phyloP scores from a whole-genome alignment of 2,797 vertebrate species.

The Anniella stebbinsi region DNA sequence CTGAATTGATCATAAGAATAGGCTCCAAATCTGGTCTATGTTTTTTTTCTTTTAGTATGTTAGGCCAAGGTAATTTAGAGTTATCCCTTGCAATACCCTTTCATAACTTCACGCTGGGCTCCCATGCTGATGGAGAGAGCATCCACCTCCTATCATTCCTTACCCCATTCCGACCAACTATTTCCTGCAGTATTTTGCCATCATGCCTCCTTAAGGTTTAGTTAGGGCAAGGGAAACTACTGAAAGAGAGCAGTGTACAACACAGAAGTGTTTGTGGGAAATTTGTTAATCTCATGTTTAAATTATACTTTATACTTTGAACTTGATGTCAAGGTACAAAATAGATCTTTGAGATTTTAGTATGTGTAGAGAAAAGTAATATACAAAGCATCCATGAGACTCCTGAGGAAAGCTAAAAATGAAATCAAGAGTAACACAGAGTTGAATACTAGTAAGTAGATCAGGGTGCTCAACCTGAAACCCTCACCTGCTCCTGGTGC shows the following conservation, averaged over 20 bases:
- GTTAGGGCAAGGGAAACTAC: background rate
- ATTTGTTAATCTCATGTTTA: background rate
- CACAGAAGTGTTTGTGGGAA: background rate
- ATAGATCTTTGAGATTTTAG: background rate
- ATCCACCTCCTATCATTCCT: too few species aligned
- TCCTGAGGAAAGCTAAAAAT: background rate
- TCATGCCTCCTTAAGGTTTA: background rate
- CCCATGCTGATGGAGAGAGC: too few species aligned
- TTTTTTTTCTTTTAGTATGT: background rate
- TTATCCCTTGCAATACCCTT: too few species aligned
- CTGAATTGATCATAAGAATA: background rate
- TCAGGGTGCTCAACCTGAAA: background rate
- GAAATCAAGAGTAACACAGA: background rate
- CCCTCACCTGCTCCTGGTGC: too few species aligned
- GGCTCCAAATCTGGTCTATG: background rate
- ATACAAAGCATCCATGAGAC: background rate
- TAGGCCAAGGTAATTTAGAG: background rate
- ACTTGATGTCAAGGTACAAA: background rate
- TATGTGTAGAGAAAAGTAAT: too few species aligned
- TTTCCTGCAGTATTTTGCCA: background rate
- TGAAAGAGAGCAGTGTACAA: background rate
- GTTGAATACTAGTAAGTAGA: too few species aligned
- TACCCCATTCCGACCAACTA: too few species aligned
- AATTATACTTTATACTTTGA: background rate
- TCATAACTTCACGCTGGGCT: too few species aligned